A percentile compares a stretch with the other conserved stretches of the same genome.
phyloP scores from a whole-genome alignment of 1,140 invertebrate species.

The Tetranychus cinnabarinus region DNA sequence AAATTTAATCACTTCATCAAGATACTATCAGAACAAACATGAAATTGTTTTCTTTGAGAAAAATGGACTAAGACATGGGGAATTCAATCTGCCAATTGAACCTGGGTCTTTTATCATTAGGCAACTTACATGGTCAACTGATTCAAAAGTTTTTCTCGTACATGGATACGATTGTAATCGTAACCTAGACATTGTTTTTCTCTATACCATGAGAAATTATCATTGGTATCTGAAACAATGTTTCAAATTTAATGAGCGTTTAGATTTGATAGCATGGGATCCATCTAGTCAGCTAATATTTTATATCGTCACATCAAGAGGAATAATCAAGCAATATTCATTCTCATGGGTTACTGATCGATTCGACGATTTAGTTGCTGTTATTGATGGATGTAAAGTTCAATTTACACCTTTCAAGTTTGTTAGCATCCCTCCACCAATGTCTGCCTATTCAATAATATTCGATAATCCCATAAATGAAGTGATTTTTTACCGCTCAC shows the following conservation, averaged over 20 bases:
- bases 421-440: slow-evolving; percentile 54
- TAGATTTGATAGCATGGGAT: slow-evolving; percentile 32
- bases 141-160: slow-evolving; percentile 46
- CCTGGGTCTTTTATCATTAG: slow-evolving; percentile 13
- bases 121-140: slow-evolving; percentile 46
- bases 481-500: slow-evolving; percentile 15
- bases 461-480: slow-evolving; percentile 30
- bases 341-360: slow-evolving; percentile 34
- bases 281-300: slow-evolving; percentile 29
- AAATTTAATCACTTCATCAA: slow-evolving; percentile 45
- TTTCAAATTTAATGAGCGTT: slow-evolving; percentile 25
- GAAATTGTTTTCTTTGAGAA: slow-evolving; percentile 68
- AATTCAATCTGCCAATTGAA: slow-evolving; percentile 38
- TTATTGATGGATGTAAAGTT: slow-evolving; percentile 48
- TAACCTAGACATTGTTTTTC: slow-evolving; percentile 27
- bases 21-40: slow-evolving; percentile 31
- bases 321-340: slow-evolving; percentile 30
- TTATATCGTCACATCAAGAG: slow-evolving; percentile 30
- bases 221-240: slow-evolving; percentile 69
- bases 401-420: slow-evolving; percentile 44
- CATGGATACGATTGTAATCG: slow-evolving; percentile 23
- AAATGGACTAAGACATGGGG: slow-evolving; percentile 66
- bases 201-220: slow-evolving; percentile 63
- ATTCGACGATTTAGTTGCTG: slow-evolving; percentile 32
- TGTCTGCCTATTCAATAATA: slow-evolving; percentile 37